These are phyloP conservation scores for Cyprinus carpio DNA, from an alignment of 2,113 vertebrate species.

Conservation along the genomic window DNA sequence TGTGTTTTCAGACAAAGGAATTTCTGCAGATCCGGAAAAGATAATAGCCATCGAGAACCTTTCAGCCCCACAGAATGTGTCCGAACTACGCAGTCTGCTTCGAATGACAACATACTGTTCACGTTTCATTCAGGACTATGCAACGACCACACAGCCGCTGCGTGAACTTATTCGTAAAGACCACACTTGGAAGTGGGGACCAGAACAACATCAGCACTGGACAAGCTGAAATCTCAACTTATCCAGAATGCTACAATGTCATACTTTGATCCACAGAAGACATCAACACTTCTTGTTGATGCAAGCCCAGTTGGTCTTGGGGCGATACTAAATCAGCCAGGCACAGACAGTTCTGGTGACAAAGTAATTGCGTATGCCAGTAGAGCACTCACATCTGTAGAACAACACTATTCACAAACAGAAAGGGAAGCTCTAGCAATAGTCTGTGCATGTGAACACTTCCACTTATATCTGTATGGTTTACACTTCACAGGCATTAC, in stretches of 20 bases:
- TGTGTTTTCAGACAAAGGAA: not conserved
- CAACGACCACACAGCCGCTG: not conserved
- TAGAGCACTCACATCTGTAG: not conserved
- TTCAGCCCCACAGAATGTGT: not conserved
- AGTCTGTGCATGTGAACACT: conserved; percentile 14
- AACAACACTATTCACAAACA: conserved; percentile 4
- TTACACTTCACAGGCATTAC: not conserved
- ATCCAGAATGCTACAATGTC: conserved; percentile 7
- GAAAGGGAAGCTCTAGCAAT: conserved; percentile 18
- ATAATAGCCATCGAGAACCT: not conserved
- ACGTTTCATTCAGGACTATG: conserved; percentile 25
- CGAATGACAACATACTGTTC: conserved; percentile 24
- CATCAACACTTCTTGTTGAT: not conserved
- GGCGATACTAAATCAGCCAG: not conserved
- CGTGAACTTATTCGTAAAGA: not conserved
- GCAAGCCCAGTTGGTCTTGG: not conserved
- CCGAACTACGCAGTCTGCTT: not conserved
- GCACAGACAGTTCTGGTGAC: not conserved
- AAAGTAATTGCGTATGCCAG: conserved; percentile 23
- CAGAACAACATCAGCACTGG: not conserved
- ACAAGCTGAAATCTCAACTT: not conserved
- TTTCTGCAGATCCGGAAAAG: conserved; percentile 17
- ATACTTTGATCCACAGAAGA: not conserved
- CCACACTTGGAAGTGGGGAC: conserved; percentile 2
- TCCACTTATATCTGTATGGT: conserved; percentile 16